Evolutionary conservation across 2,113 vertebrate species (phyloP), one percentile per base, ranked within the genome.

Genomic region (Pteruthius melanotis): DNA sequence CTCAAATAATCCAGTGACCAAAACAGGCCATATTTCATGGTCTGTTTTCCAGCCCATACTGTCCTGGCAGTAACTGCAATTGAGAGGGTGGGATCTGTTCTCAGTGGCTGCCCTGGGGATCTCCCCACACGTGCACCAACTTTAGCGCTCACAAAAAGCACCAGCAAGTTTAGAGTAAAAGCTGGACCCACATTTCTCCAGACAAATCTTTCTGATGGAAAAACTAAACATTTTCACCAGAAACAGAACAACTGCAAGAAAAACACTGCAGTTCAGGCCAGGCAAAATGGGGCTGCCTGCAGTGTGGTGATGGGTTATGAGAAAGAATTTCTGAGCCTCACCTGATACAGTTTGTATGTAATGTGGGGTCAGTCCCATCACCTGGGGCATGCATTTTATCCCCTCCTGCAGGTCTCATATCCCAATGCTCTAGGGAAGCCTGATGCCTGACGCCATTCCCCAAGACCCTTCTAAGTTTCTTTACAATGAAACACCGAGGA

Each of bases 101-200:
- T 56, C 33, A 20, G 44, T 30, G 53, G 26, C 56, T 81, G 16
- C 23, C 21, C 40, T 65, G 15, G 39, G 12, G 30, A 76, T 85
- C 44, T 88, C 27, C 28, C 24, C 1, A 1, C 22, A 56, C 0
- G 0, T n/a, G 39, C 45, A 76, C 10, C 49, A 83, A 16, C 66
- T 68, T 86, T 28, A 86, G 65, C 21, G 20, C 14, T 60, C 39
- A 33, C 0, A 0, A 56, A 74, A 87, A 74, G 5, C 4, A 3
- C 33, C 18, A 14, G 20, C 23, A 79, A 63, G 9, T 52, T 85
- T 47, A 54, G 47, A 61, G 18, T 61, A 21, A 45, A 85, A 85
- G 15, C 0, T 64, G 15, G 13, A 44, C n/a, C 7, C 13, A 18
- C 0, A 0, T 80, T 95, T 90, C 27, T 86, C 8, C 53, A 53